Percentiles rank a stretch among this genome's conserved stretches.
These are phyloP conservation scores for Orbicella faveolata DNA, from an alignment of 64 coral and sea anemone species.

Conservation along the genomic window DNA sequence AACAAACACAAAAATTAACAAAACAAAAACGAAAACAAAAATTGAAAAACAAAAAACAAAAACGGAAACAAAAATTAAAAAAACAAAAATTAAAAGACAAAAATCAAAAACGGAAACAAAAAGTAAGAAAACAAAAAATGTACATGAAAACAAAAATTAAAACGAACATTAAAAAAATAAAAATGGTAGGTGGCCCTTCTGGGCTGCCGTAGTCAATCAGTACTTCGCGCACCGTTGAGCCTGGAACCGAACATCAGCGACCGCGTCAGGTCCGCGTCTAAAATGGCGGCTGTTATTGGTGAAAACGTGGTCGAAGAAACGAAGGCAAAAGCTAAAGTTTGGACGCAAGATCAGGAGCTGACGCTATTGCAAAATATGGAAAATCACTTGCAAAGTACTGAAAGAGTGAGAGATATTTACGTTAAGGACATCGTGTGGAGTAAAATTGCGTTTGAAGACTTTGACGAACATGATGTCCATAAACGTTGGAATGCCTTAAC, in stretches of 20 bases:
- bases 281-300: background rate
- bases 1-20: no score
- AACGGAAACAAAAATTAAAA: no score
- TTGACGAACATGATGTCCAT: background rate
- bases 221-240: background rate
- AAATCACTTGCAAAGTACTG: background rate
- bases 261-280: background rate
- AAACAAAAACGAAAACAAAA: no score
- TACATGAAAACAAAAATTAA: no score
- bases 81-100: no score
- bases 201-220: no score
- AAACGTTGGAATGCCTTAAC: slow-evolving; percentile 18
- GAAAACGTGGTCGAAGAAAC: background rate
- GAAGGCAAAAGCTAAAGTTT: background rate
- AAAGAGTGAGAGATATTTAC: background rate
- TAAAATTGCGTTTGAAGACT: slow-evolving; percentile 18
- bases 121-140: no score
- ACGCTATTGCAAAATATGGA: slow-evolving; percentile 20
- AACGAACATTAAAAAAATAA: no score
- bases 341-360: slow-evolving; percentile 16
- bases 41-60: no score
- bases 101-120: no score
- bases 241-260: background rate
- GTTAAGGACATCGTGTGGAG: slow-evolving; percentile 39
- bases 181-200: no score